A percentile compares a stretch with the other conserved stretches of the same genome.
Evolutionary conservation across 2,113 vertebrate genomes (phyloP).

Genomic region (Sorex araneus): DNA sequence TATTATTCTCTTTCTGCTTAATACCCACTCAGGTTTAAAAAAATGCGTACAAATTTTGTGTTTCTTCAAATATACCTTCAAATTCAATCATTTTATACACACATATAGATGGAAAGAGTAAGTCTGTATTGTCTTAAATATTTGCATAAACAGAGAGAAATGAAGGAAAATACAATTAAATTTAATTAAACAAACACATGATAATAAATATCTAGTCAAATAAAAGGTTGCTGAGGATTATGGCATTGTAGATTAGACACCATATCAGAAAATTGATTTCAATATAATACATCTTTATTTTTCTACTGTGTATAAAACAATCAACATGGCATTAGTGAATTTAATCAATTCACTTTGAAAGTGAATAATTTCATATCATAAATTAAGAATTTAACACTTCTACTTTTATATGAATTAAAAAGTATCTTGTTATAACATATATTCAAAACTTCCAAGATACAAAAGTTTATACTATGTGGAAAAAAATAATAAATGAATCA

Average conservation of each 20-base stretch:
- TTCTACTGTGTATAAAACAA: neutral
- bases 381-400: slow-evolving; percentile 56
- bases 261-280: neutral
- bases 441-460: slow-evolving; percentile 22
- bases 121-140: neutral
- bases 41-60: neutral
- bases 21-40: neutral
- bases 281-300: neutral
- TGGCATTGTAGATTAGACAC: neutral
- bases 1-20: neutral
- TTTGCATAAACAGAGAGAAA: neutral
- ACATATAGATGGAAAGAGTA: neutral
- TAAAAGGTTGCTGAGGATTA: neutral
- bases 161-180: neutral
- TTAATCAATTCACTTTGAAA: slow-evolving; percentile 40
- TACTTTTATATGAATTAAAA: slow-evolving; percentile 31
- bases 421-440: neutral
- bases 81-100: neutral
- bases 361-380: slow-evolving; percentile 52
- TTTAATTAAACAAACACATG: neutral
- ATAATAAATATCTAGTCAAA: slow-evolving; percentile 31
- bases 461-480: neutral
- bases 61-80: neutral
- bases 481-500: slow-evolving; percentile 33
- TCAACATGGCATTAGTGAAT: neutral